Percentiles rank a stretch among this genome's conserved stretches.
Evolutionary conservation across 1,140 invertebrate species (phyloP).

Genomic region (Leptinotarsa texana): DNA sequence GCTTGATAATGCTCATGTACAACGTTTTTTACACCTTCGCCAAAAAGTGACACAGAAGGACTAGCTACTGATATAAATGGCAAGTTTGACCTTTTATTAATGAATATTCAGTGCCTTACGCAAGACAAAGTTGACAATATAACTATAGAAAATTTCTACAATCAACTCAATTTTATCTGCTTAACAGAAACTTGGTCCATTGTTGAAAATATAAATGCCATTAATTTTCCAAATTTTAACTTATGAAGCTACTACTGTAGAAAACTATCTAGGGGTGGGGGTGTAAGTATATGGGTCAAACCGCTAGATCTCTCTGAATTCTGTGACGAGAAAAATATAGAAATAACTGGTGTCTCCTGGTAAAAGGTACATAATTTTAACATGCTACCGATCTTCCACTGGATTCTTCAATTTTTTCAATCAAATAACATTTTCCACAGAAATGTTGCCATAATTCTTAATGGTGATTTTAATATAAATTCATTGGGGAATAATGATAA

Average conservation of each 20-base stretch:
- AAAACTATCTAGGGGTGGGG: slow-evolving; percentile 2
- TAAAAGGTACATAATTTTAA: slow-evolving; percentile 7
- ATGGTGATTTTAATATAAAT: no score
- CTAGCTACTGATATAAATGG: not conserved
- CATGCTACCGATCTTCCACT: slow-evolving; percentile 2
- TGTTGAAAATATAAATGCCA: no score
- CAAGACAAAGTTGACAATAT: not conserved
- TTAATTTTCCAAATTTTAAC: not conserved
- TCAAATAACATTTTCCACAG: not conserved
- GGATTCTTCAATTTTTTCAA: not conserved
- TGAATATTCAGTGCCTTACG: not conserved
- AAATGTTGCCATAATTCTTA: not conserved
- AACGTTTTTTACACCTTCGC: slow-evolving; percentile 11
- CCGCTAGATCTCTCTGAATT: slow-evolving; percentile 6
- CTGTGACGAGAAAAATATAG: slow-evolving; percentile 17
- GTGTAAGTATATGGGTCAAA: slow-evolving; percentile 6
- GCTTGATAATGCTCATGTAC: slow-evolving; percentile 2
- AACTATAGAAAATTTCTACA: not conserved
- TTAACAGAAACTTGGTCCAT: not conserved
- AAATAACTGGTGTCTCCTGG: slow-evolving; percentile 8
- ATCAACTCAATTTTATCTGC: not conserved
- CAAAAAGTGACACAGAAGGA: not conserved
- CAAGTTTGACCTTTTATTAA: not conserved
- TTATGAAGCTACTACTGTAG: slow-evolving; percentile 14
- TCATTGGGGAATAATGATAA: no score